Evolutionary conservation across 2,888 invertebrate genomes (phyloP), one percentile per base, ranked within the genome.

Genomic region (Sturmia bella): DNA sequence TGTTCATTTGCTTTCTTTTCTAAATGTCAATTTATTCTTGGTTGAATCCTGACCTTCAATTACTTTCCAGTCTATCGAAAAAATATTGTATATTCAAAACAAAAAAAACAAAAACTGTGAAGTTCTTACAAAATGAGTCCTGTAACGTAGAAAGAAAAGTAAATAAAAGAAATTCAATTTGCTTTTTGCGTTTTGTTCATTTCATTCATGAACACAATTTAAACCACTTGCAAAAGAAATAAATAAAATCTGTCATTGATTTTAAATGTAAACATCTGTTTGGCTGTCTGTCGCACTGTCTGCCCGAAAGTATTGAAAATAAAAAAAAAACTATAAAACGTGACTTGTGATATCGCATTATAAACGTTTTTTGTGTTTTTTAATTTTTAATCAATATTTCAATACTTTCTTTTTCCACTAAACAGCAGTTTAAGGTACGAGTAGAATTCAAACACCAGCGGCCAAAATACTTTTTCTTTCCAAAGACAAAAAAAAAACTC

Each of bases 211-310:
- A 64, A 27, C 9, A 48, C 15, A 63, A 63, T 15, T 11, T n/a
- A 43, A 61, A 39, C 32, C 13, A 52, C 12, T 52, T 43, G 50
- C 12, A 43, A 37, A 17, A 61, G 5, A 52, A 48, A 59, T 43
- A 75, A 59, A 59, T 11, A 64, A 78, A 72, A 70, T 72, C n/a
- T n/a, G n/a, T n/a, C n/a, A 72, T 48, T 78, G 57, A 68, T 41
- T 59, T 52, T 43, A 41, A 61, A 61, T 27, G 19, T 68, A n/a
- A 27, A 27, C n/a, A n/a, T n/a, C n/a, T n/a, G n/a, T n/a, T n/a
- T n/a, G n/a, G n/a, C n/a, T n/a, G 59, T 52, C 57, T 48, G 24
- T 32, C 39, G 12, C 27, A 9, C 24, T 43, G n/a, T 37, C 37
- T 59, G 66, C 15, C 27, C 45, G 21, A 50, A 17, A 63, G 52